Conservation (phyloP, 2,888 invertebrate genomes). For the Anagyrus pseudococci region DNA sequence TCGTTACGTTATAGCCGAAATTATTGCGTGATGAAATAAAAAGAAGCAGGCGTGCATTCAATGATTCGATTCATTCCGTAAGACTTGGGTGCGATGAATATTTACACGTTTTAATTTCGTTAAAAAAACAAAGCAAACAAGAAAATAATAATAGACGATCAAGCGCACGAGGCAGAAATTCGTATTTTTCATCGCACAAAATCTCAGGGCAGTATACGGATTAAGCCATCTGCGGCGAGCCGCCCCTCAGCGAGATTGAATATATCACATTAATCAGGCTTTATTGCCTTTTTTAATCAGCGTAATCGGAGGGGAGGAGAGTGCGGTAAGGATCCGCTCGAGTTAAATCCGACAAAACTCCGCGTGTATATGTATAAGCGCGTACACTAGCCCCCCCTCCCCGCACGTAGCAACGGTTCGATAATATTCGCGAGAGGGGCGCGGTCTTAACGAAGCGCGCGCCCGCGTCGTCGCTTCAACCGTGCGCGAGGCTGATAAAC, state of each 20-base stretch:
- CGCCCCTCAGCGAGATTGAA: slow-evolving; percentile 3
- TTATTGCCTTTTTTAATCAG: slow-evolving; percentile 28
- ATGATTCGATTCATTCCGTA: background rate
- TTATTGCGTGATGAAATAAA: too few species aligned
- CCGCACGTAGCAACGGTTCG: too few species aligned
- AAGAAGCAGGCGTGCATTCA: background rate
- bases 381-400: too few species aligned
- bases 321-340: background rate
- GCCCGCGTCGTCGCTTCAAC: too few species aligned
- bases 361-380: too few species aligned
- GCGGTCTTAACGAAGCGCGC: too few species aligned
- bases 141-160: background rate
- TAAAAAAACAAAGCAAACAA: background rate
- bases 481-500: too few species aligned
- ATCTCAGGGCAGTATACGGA: slow-evolving; percentile 5
- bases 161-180: background rate
- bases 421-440: too few species aligned
- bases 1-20: too few species aligned
- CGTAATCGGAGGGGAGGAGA: background rate
- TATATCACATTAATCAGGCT: slow-evolving; percentile 25
- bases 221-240: background rate
- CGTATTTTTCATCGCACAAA: slow-evolving; percentile 3
- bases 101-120: background rate
- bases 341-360: too few species aligned
- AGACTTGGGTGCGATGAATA: background rate